Evolutionary conservation across 1,140 invertebrate species (phyloP), one percentile per base, ranked within the genome.

Genomic region (Cheumatopsyche charites): DNA sequence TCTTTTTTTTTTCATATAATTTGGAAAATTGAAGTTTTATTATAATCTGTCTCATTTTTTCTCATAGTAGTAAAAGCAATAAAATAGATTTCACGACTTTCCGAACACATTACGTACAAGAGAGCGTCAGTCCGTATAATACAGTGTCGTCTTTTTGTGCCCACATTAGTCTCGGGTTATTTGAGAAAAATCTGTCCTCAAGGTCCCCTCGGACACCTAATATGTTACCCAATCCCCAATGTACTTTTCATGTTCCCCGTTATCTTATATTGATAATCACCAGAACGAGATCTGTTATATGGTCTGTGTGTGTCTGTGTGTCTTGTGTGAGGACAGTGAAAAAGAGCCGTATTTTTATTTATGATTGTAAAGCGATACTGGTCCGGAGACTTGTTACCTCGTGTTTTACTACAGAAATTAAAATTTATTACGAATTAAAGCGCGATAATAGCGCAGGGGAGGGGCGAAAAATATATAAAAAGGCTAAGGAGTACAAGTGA

Each of bases 201-300:
- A 68, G 42, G 52, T 71, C 52, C 43, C 15, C 12, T 4, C 61
- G 55, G 71, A 75, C 73, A 75, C 74, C 74, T 75, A 75, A 75
- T 75, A 75, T 69, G 67, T 52, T 65, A 61, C 70, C 74, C 55
- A 63, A 67, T 62, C 71, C 29, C 68, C 58, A 73, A 75, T 75
- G 74, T 75, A 70, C 67, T 75, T 73, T 73, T 63, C 74, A 61
- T 75, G 74, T 75, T 73, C 67, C 47, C 49, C 19, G 45, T 68
- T 75, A 75, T 75, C 74, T 75, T 66, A 73, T 67, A 71, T 65
- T 65, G 71, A 73, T 73, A 73, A 75, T 75, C 74, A 69, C 71
- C 71, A 61, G 67, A 75, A 71, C 74, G 71, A 72, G 71, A 73
- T 73, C 67, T 72, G 71, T 70, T 71, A 69, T 36, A 36, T 36